These are phyloP conservation scores for Platorchestia sp. DNA, from an alignment of 1,140 invertebrate species.

Conservation along the genomic window DNA sequence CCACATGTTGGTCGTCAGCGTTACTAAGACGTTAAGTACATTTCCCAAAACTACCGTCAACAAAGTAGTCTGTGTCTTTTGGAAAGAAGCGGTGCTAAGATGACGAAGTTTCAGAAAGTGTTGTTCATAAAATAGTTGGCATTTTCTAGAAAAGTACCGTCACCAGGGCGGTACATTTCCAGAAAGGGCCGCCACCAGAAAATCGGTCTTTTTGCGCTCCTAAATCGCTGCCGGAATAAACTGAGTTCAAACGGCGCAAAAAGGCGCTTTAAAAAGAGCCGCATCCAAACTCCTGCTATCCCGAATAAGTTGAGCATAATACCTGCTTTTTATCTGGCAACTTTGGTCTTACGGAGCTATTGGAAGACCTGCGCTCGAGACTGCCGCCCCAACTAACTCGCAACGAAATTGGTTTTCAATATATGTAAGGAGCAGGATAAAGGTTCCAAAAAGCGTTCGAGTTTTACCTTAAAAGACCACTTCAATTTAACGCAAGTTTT, in stretches of 20 bases:
- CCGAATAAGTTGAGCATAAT: conserved; percentile 49
- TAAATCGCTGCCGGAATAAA: conserved; percentile 35
- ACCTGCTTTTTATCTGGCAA: conserved; percentile 26
- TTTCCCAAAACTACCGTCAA: not conserved
- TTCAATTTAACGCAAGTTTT: conserved; percentile 16
- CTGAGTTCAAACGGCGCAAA: conserved; percentile 38
- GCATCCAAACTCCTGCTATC: conserved; percentile 53
- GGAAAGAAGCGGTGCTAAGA: too few species aligned
- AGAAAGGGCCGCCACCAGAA: not conserved
- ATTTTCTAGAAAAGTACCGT: too few species aligned
- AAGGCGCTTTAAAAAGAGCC: not conserved
- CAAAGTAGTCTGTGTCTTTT: not conserved
- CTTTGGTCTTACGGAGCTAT: conserved; percentile 52
- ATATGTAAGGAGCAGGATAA: conserved; percentile 45
- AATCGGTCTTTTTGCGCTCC: not conserved
- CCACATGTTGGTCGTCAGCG: too few species aligned
- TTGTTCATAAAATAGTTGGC: too few species aligned
- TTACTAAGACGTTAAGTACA: not conserved
- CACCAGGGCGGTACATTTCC: not conserved
- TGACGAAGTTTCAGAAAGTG: too few species aligned
- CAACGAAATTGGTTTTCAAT: conserved; percentile 39
- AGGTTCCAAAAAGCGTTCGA: conserved; percentile 31
- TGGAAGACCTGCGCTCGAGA: not conserved
- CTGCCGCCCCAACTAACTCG: conserved; percentile 35
- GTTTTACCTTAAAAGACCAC: not conserved